Evolutionary conservation across 2,113 vertebrate species (phyloP), one percentile per base, ranked within the genome.

Genomic region (Pedetes capensis): DNA sequence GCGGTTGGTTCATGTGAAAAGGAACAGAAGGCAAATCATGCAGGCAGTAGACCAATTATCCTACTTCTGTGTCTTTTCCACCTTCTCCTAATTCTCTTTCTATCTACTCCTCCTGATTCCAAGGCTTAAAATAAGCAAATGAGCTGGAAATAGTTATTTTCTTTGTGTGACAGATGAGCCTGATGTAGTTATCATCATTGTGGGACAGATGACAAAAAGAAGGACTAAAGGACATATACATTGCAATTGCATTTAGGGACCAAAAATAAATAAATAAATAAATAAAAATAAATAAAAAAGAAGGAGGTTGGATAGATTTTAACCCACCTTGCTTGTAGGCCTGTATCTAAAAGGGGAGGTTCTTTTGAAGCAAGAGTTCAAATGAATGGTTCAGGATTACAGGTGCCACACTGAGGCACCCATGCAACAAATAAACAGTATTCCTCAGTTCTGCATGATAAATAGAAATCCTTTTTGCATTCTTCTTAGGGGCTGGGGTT

Each of bases 61-160:
- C 51, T 64, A 42, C 6, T 66, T n/a, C 17, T 53, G 23, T 29
- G 5, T 61, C 9, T 37, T 49, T 71, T 32, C 23, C 25, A 53
- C 8, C 18, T 32, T 42, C 8, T 83, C n/a, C 4, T 53, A 32
- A 63, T 91, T 91, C 22, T 37, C n/a, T n/a, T 39, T 74, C 18
- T 27, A 42, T 20, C 23, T 9, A 39, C 9, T 20, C 44, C 18
- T 23, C 39, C 2, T 14, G 17, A 63, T 75, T 9, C 7, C 7
- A 89, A 68, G 51, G 66, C 34, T 96, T 80, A 91, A 66, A 57
- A 63, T 44, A 34, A 74, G 22, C 34, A n/a, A n/a, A n/a, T n/a
- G n/a, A n/a, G n/a, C 42, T 66, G 34, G 85, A 87, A 27, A 91
- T n/a, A 63, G 29, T 57, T 32, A 75, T n/a, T 64, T 42, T 5